Percentiles rank a stretch among this genome's conserved stretches.
These are phyloP conservation scores for Bagarius yarrelli DNA, from an alignment of 2,113 vertebrate genomes.

Conservation along the genomic window DNA sequence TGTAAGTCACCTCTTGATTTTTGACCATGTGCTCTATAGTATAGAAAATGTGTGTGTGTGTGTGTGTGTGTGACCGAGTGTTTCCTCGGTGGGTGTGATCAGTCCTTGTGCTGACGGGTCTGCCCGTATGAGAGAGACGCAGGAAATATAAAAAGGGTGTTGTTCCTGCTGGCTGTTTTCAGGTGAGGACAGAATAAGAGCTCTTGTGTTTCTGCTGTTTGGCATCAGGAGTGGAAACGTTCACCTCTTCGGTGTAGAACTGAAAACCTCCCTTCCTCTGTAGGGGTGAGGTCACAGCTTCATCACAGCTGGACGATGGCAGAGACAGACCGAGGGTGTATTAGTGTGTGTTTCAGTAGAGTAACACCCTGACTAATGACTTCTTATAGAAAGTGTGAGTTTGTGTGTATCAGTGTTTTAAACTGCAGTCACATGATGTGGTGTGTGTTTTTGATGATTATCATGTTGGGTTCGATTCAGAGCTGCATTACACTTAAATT, in stretches of 20 bases:
- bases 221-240: conserved; percentile 69
- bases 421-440: not conserved
- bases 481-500: not conserved
- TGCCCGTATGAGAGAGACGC: conserved; percentile 8
- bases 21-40: too few relatives aligned
- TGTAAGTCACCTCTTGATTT: too few relatives aligned
- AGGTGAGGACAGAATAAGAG: conserved; percentile 64
- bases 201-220: conserved; percentile 66
- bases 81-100: conserved; percentile 48
- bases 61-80: not conserved
- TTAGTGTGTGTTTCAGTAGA: conserved; percentile 58
- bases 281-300: conserved; percentile 65
- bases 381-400: conserved; percentile 40
- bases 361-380: conserved; percentile 58
- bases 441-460: conserved; percentile 13
- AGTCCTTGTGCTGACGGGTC: conserved; percentile 14
- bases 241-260: conserved; percentile 62
- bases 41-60: not conserved
- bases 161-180: conserved; percentile 60
- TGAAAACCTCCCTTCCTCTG: conserved; percentile 61
- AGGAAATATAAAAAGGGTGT: conserved; percentile 56
- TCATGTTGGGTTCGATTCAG: conserved; percentile 11
- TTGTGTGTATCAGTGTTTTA: conserved; percentile 34
- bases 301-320: conserved; percentile 43
- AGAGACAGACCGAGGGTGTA: conserved; percentile 51